Evolutionary conservation across 2,888 invertebrate species (phyloP), one percentile per base, ranked within the genome.

Genomic region (Diplolepis rosae): DNA sequence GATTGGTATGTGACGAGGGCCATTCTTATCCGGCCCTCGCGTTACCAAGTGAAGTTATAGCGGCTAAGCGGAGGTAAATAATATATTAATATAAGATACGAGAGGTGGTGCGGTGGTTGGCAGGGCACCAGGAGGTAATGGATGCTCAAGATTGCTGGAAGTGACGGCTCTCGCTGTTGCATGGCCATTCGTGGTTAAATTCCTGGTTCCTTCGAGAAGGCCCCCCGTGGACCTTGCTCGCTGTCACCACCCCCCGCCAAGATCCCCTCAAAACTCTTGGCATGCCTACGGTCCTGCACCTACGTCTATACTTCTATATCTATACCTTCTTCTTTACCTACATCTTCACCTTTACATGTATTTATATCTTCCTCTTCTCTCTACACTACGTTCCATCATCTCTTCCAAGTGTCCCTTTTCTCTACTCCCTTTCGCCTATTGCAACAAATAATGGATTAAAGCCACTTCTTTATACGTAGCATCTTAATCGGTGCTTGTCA

Each of bases 141-240:
- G 87, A 88, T 87, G 86, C 84, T 78, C 84, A 79, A 82, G 84
- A 84, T 87, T 83, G 86, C 84, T 86, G 88, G 87, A 88, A 86
- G 86, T 87, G 87, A 87, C 87, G 87, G 87, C 86, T 86, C 87
- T 85, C 82, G 86, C 87, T 87, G 87, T 87, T 87, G 87, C 87
- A 83, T 86, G 86, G 87, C 85, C 85, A 85, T 87, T 86, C 85
- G 86, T 85, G 86, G 83, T 87, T 87, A 85, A 87, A 87, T 87
- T 87, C 86, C 84, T 91, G 91, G 91, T 91, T 91, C 89, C 90
- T 89, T 90, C 86, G 87, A 80, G 88, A 85, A 85, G 91, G 90
- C 90, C 91, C 91, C 91, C 91, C 90, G 91, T 89, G 89, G 87
- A 82, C 87, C 83, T 84, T 85, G 81, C 83, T 76, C 84, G 85